phyloP scores from a whole-genome alignment of 37 sponge, comb jelly and placozoan genomes.

The Aplysina aerophoba region DNA sequence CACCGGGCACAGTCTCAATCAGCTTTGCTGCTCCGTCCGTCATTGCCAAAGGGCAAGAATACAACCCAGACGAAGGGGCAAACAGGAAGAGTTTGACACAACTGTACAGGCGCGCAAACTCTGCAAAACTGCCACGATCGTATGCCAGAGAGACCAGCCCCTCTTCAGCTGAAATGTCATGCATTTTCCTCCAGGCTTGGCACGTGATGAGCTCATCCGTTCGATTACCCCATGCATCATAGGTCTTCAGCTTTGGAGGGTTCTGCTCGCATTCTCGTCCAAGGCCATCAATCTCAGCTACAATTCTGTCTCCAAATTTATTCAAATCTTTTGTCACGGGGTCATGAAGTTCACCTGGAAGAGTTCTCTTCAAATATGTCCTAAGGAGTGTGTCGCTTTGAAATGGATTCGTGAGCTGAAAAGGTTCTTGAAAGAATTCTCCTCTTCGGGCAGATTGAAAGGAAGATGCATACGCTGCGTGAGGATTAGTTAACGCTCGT shows the following conservation, averaged over 20 bases:
- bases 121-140: slow-evolving; percentile 28
- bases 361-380: slow-evolving; percentile 30
- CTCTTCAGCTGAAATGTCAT: slow-evolving; percentile 84
- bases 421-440: slow-evolving; percentile 59
- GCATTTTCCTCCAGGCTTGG: slow-evolving; percentile 80
- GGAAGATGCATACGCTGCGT: too few species aligned
- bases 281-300: slow-evolving; percentile 67
- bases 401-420: slow-evolving; percentile 62
- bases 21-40: slow-evolving; percentile 97
- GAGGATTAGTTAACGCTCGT: too few species aligned
- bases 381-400: slow-evolving; percentile 53
- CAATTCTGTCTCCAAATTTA: slow-evolving; percentile 69
- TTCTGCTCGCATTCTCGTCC: slow-evolving; percentile 80
- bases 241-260: slow-evolving; percentile 66
- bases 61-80: slow-evolving; percentile 89
- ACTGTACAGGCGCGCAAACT: slow-evolving; percentile 63
- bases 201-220: slow-evolving; percentile 79
- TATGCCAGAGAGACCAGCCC: slow-evolving; percentile 86
- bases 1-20: slow-evolving; percentile 41
- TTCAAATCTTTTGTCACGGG: slow-evolving; percentile 49
- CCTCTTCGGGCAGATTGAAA: slow-evolving; percentile 41
- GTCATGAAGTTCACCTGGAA: slow-evolving; percentile 45
- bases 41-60: slow-evolving; percentile 97
- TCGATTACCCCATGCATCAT: slow-evolving; percentile 84
- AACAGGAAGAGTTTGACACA: slow-evolving; percentile 80